Conservation (phyloP, 2,113 vertebrate species). For the Motacilla alba region DNA sequence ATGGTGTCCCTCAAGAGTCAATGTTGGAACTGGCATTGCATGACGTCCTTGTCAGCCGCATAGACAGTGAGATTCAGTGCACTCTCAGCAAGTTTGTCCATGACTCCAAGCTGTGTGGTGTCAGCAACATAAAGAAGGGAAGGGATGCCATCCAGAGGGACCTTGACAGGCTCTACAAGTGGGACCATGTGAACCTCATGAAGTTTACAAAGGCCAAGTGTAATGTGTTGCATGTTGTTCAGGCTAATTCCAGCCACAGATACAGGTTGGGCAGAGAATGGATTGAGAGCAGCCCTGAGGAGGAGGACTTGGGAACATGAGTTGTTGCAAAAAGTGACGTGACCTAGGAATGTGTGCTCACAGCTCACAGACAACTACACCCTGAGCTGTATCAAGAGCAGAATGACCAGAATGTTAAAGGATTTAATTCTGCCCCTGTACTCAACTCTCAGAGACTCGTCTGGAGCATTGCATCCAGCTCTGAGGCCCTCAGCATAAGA, state of each 20-base stretch:
- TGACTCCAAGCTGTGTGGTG: background rate
- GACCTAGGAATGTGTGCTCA: background rate
- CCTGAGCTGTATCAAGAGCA: background rate
- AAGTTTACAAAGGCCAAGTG: background rate
- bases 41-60: background rate
- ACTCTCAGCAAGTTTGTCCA: background rate
- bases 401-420: no score
- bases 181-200: background rate
- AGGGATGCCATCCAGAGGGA: background rate
- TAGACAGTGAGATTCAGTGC: background rate
- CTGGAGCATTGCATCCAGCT: background rate
- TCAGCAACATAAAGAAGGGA: background rate
- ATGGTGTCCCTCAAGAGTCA: background rate
- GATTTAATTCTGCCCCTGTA: background rate
- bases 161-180: background rate
- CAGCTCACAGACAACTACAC: background rate
- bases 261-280: background rate
- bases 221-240: fast-evolving
- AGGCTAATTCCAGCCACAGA: background rate
- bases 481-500: background rate
- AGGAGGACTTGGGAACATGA: background rate
- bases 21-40: background rate
- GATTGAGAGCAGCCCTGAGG: background rate
- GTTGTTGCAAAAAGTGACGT: fast-evolving
- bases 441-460: background rate